A percentile compares a stretch with the other conserved stretches of the same genome.
Evolutionary conservation across 2,888 invertebrate genomes (phyloP).

Genomic region (Phrixothrix hirtus): DNA sequence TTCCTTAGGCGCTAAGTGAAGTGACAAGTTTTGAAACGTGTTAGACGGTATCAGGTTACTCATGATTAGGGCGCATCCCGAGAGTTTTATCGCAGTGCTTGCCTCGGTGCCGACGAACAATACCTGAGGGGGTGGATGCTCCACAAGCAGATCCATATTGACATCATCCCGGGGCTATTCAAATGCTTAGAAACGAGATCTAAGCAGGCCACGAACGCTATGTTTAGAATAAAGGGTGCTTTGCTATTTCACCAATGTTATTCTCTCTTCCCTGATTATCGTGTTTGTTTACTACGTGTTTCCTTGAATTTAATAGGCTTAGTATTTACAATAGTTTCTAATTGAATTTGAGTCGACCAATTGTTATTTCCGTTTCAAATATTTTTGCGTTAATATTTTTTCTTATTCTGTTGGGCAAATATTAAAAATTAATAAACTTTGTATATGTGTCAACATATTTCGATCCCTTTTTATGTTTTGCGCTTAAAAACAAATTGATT

Average conservation of each 20-base stretch:
- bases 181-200: constrained; percentile 16
- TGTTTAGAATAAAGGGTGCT: constrained; percentile 11
- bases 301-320: constrained; percentile 6
- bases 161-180: constrained; percentile 16
- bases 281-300: constrained; percentile 13
- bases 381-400: too few species aligned
- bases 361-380: background rate
- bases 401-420: too few species aligned
- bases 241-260: constrained; percentile 1
- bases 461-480: too few species aligned
- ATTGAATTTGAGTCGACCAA: background rate
- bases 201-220: constrained; percentile 5
- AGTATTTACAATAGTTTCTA: constrained; percentile 6
- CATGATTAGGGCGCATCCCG: constrained; percentile 14
- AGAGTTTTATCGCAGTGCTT: constrained; percentile 12
- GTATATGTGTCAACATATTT: too few species aligned
- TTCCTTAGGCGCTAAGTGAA: background rate
- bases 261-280: constrained; percentile 12
- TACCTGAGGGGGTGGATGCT: constrained; percentile 9
- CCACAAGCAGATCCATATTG: constrained; percentile 19
- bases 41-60: constrained; percentile 3
- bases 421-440: too few species aligned
- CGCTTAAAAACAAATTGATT: too few species aligned
- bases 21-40: background rate
- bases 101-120: constrained; percentile 13